These are phyloP conservation scores for Pemphredon lugubris DNA, from an alignment of 2,888 invertebrate genomes.

Conservation along the genomic window DNA sequence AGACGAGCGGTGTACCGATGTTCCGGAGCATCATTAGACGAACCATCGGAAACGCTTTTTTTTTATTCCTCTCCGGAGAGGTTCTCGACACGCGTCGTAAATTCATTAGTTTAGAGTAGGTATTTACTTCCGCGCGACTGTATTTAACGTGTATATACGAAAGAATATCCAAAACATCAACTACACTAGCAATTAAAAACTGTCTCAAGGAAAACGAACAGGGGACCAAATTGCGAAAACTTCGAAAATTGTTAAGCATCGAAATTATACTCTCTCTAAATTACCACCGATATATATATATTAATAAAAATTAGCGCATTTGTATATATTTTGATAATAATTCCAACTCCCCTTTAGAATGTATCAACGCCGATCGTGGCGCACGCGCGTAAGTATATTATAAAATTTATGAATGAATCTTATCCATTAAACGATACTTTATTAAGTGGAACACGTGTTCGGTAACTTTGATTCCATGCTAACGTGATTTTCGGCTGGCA, in stretches of 20 bases:
- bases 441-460: conserved; percentile 53
- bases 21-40: conserved; percentile 51
- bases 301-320: not conserved
- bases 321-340: not conserved
- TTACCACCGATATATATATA: not conserved
- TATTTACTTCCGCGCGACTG: not conserved
- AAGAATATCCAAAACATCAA: not conserved
- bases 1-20: conserved; percentile 51
- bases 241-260: too few species aligned
- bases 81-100: not conserved
- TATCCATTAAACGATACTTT: conserved; percentile 28
- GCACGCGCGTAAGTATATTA: too few species aligned
- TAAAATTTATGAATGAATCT: conserved; percentile 16
- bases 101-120: conserved; percentile 28
- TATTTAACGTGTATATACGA: not conserved
- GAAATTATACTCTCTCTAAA: too few species aligned
- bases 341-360: too few species aligned
- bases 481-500: conserved; percentile 42
- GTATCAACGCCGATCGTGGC: too few species aligned
- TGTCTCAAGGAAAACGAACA: too few species aligned
- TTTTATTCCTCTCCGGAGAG: not conserved
- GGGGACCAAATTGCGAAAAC: too few species aligned
- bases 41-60: conserved; percentile 17
- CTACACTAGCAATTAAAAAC: too few species aligned
- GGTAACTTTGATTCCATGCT: conserved; percentile 39